A percentile compares a stretch with the other conserved stretches of the same genome.
Conservation (phyloP, 2,888 invertebrate species). For the Macrophya alboannulata region DNA sequence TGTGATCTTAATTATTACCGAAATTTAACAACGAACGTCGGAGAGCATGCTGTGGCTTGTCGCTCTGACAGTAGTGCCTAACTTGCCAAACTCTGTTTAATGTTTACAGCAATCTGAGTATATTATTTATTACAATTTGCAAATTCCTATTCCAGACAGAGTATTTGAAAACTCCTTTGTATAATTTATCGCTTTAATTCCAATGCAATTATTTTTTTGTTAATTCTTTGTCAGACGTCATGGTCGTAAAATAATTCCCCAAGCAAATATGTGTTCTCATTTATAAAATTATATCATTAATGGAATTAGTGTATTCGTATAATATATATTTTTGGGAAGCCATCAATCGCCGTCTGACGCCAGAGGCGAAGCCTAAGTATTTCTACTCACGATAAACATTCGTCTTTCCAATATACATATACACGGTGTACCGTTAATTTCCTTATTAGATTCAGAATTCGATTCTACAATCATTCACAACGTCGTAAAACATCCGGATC, state of each 20-base stretch:
- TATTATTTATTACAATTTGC: not conserved
- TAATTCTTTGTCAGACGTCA: not conserved
- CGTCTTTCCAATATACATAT: not conserved
- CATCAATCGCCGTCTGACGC: constrained; percentile 27
- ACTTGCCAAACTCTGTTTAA: not conserved
- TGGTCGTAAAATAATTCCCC: not conserved
- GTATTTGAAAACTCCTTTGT: not conserved
- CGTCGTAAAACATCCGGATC: not conserved
- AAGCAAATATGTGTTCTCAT: constrained; percentile 1
- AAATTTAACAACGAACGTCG: not conserved
- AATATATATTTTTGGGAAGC: constrained; percentile 5
- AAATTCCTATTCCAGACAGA: constrained; percentile 22
- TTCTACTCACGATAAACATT: not conserved
- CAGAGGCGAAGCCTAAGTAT: constrained; percentile 2
- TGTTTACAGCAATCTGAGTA: not conserved
- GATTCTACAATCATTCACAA: not conserved
- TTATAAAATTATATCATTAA: not conserved
- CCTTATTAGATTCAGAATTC: not conserved
- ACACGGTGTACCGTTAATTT: not conserved
- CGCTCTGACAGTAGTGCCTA: not conserved
- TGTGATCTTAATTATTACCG: not conserved
- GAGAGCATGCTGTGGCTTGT: not conserved
- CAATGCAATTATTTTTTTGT: constrained; percentile 8
- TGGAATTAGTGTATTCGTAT: not conserved
- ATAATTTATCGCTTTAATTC: constrained; percentile 1